These are phyloP conservation scores for Colletes gigas DNA, from an alignment of 1,140 invertebrate species.

Conservation along the genomic window DNA sequence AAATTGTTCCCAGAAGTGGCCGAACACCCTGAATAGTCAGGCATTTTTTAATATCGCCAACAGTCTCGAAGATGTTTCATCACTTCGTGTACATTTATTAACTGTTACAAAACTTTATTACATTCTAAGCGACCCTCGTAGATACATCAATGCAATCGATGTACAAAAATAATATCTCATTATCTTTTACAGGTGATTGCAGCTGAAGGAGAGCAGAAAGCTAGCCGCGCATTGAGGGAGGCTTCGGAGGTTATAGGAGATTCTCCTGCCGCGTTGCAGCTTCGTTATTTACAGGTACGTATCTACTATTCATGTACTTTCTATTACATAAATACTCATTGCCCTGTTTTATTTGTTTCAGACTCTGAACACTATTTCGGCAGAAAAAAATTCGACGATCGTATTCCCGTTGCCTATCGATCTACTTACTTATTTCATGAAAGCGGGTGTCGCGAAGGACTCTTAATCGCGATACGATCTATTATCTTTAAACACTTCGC, in stretches of 20 bases:
- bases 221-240: constrained; percentile 93
- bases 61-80: too few relatives aligned
- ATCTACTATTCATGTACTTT: too few relatives aligned
- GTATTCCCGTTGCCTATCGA: constrained; percentile 98
- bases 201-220: constrained; percentile 93
- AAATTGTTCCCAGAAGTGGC: too few relatives aligned
- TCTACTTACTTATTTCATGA: constrained; percentile 90
- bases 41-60: too few relatives aligned
- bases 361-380: constrained; percentile 94
- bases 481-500: background rate
- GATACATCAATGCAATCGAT: too few relatives aligned
- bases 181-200: constrained; percentile 85
- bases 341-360: constrained; percentile 10
- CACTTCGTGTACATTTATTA: too few relatives aligned
- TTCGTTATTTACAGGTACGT: constrained; percentile 81
- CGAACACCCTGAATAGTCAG: too few relatives aligned
- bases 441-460: constrained; percentile 69
- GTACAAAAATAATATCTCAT: background rate
- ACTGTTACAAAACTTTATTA: too few relatives aligned
- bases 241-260: constrained; percentile 96
- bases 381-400: constrained; percentile 99
- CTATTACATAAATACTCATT: background rate
- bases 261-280: constrained; percentile 94
- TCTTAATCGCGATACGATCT: constrained; percentile 26
- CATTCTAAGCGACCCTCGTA: too few relatives aligned